Base-by-base conservation (phyloP, 2,888 invertebrate species). In the Aplocera efformata region DNA sequence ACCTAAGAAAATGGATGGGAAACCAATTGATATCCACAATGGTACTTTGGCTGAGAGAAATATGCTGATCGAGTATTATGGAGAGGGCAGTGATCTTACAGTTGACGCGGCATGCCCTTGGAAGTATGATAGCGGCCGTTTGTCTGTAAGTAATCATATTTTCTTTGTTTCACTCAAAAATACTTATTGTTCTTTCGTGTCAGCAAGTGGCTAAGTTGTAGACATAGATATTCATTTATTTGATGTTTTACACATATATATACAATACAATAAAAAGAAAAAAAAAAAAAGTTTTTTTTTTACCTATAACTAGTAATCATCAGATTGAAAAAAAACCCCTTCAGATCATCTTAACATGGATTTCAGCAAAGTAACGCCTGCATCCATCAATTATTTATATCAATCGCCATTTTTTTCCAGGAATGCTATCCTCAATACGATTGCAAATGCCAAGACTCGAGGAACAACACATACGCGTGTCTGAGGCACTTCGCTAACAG, bases 371-470 rank as follows among this genome's bases (percentile, higher is more conserved):
- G n/a, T n/a, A n/a, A n/a, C n/a, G n/a, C n/a, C n/a, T n/a, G n/a
- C n/a, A n/a, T n/a, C n/a, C n/a, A n/a, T n/a, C n/a, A n/a, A n/a
- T n/a, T n/a, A n/a, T n/a, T n/a, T n/a, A n/a, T n/a, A n/a, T n/a
- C n/a, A n/a, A n/a, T n/a, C n/a, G n/a, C n/a, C n/a, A n/a, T n/a
- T 36, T 10, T 37, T 27, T 82, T 89, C 7, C 68, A 95, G 91
- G 83, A 92, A 64, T 96, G 96, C 59, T 83, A 84, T 10, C 72
- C 78, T 2, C 88, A 90, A 6, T 91, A 90, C 49, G 91, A 90
- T 29, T 97, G 97, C 73, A 96, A 96, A 59, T 97, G 97, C 64
- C 94, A 96, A 67, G 97, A 97, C 73, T 81, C 92, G 0, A 89
- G 76, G 58, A 97, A 97, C 72, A 97, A 97, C 68, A 96, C 96